Evolutionary conservation across 2,797 vertebrate genomes (phyloP).

Genomic region (Eulemur mongoz): DNA sequence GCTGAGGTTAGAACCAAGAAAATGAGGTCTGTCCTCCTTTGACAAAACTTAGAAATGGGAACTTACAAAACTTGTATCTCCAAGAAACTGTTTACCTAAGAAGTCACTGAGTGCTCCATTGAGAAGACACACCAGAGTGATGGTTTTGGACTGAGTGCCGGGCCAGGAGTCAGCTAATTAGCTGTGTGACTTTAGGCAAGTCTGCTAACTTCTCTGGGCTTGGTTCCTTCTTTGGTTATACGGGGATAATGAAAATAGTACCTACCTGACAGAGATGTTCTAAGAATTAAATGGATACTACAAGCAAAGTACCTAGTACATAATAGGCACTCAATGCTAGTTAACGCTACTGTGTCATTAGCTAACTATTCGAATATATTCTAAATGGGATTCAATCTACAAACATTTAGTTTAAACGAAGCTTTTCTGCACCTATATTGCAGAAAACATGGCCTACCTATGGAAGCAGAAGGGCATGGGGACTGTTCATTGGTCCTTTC

Average conservation of each 20-base stretch:
- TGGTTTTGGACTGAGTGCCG: background rate
- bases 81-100: background rate
- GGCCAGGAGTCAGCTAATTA: background rate
- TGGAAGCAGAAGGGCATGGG: background rate
- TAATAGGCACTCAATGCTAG: background rate
- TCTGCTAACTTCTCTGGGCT: background rate
- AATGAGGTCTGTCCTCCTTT: background rate
- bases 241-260: background rate
- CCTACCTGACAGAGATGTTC: background rate
- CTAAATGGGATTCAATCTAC: conserved; percentile 5
- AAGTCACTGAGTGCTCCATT: background rate
- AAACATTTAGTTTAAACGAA: conserved; percentile 15
- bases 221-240: background rate
- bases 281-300: background rate
- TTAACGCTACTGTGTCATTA: background rate
- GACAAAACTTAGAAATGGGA: background rate
- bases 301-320: background rate
- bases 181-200: background rate
- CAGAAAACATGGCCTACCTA: background rate
- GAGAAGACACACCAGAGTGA: background rate
- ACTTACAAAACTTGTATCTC: background rate
- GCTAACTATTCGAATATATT: conserved; percentile 11
- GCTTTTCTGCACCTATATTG: background rate
- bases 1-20: background rate
- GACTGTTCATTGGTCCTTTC: background rate